Evolutionary conservation across 2,113 vertebrate genomes (phyloP), one percentile per base, ranked within the genome.

Genomic region (Paratilapia polleni): DNA sequence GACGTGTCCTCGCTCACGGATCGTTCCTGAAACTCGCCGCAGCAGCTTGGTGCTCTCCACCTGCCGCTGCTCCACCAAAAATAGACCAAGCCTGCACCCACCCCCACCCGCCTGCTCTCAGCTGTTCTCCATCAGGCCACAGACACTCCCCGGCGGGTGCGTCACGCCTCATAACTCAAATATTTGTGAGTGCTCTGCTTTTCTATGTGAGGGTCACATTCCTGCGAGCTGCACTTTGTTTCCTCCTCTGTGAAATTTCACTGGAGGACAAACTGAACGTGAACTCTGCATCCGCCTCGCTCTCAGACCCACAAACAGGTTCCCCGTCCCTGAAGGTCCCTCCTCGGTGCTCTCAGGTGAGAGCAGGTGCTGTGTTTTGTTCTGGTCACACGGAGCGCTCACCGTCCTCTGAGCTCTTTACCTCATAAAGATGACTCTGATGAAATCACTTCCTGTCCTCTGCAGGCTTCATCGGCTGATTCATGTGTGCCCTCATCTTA

Each of bases 111-210:
- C 54, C 22, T 19, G 26, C 47, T 4, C 57, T 89, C 88, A 89
- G 81, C 88, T 90, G 91, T 43, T 52, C 3, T 80, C 80, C 64
- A 0, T 77, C 77, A 41, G 56, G 73, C 22, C 70, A 91, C 86
- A 57, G 14, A 28, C 47, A 74, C 78, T 52, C 61, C 54, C 77
- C 13, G 2, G 54, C 84, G 87, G 82, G 80, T 77, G 77, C 3
- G 41, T 22, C 19, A 0, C 5, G 1, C 66, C 43, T 38, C 86
- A 84, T 80, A 84, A 68, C 43, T 89, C 34, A 64, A 22, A 91
- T 79, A 79, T 80, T 57, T 86, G n/a, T 63, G 9, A 6, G 9
- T 6, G 66, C 58, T 85, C 59, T 5, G 36, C 49, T 64, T 75
- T 64, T 41, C 77, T 54, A 26, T 4, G 28, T 4, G 1, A 57